These are phyloP conservation scores for Etheostoma spectabile DNA, from an alignment of 2,113 vertebrate genomes.

Conservation along the genomic window DNA sequence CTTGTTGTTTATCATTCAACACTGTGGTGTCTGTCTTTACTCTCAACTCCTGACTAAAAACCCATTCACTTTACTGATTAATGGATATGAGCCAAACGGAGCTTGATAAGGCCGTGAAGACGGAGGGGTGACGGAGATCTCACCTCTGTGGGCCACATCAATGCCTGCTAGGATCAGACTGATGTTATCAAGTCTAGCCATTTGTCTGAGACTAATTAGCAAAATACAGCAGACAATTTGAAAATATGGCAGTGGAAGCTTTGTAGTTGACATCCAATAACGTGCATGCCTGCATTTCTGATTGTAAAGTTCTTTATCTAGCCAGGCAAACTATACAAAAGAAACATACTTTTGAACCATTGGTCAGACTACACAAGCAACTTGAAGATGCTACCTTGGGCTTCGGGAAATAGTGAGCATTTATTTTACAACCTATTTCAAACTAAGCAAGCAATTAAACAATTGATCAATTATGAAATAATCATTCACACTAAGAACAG, in stretches of 20 bases:
- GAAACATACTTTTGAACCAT: background rate
- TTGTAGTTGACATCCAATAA: background rate
- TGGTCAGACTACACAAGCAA: background rate
- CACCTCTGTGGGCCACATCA: background rate
- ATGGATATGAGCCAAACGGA: constrained; percentile 18
- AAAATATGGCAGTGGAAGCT: background rate
- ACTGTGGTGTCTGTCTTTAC: background rate
- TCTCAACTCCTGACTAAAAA: background rate
- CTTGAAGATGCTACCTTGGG: background rate
- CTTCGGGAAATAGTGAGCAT: background rate
- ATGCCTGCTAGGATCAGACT: background rate
- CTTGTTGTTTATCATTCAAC: constrained; percentile 33
- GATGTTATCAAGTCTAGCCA: constrained; percentile 7
- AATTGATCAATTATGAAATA: background rate
- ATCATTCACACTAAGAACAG: background rate
- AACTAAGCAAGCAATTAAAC: background rate
- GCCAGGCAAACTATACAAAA: background rate
- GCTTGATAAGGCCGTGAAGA: constrained; percentile 21
- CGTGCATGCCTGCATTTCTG: background rate
- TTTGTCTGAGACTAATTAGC: constrained; percentile 41
- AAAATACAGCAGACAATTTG: constrained; percentile 1
- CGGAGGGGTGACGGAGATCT: constrained; percentile 21
- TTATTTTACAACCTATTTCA: background rate
- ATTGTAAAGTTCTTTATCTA: background rate
- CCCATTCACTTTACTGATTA: background rate